Percentiles rank a stretch among this genome's conserved stretches.
These are phyloP conservation scores for Drosophila leonis DNA, from an alignment of 2,888 invertebrate species.

Conservation along the genomic window DNA sequence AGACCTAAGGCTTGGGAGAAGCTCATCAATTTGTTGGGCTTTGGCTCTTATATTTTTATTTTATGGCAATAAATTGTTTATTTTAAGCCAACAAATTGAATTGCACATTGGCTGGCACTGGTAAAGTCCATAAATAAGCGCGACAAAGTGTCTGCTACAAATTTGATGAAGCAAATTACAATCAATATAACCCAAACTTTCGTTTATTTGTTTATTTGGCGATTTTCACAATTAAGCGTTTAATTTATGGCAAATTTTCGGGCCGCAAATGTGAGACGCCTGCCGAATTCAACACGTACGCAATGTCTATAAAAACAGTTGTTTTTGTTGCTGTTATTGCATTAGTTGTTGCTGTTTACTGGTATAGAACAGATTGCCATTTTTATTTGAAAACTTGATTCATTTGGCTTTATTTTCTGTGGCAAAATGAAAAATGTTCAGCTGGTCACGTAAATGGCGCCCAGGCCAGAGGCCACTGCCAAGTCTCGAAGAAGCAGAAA, in stretches of 20 bases:
- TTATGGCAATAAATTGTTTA: not conserved
- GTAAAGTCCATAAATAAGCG: constrained; percentile 1
- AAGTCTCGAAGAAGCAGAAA: constrained; percentile 22
- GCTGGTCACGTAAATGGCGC: constrained; percentile 69
- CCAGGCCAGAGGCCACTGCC: not conserved
- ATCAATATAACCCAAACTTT: constrained; percentile 41
- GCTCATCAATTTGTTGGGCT: not conserved
- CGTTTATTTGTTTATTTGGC: constrained; percentile 25
- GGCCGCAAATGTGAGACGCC: constrained; percentile 41
- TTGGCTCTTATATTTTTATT: not conserved
- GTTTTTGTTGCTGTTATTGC: constrained; percentile 31
- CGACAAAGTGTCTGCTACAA: not conserved
- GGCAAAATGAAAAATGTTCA: constrained; percentile 63
- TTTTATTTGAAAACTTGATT: constrained; percentile 77
- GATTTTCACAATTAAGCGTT: constrained; percentile 36
- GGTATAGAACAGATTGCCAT: constrained; percentile 53
- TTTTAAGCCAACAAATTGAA: constrained; percentile 2
- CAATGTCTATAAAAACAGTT: constrained; percentile 50
- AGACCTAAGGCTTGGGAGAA: no score
- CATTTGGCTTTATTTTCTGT: constrained; percentile 65
- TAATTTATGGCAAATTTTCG: constrained; percentile 47
- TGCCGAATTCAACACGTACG: constrained; percentile 50
- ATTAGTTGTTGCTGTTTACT: not conserved
- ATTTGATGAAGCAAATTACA: constrained; percentile 29
- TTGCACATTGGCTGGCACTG: not conserved